Percentiles rank a stretch among this genome's conserved stretches.
Evolutionary conservation across 2,888 invertebrate genomes (phyloP).

Genomic region (Nezara viridula): DNA sequence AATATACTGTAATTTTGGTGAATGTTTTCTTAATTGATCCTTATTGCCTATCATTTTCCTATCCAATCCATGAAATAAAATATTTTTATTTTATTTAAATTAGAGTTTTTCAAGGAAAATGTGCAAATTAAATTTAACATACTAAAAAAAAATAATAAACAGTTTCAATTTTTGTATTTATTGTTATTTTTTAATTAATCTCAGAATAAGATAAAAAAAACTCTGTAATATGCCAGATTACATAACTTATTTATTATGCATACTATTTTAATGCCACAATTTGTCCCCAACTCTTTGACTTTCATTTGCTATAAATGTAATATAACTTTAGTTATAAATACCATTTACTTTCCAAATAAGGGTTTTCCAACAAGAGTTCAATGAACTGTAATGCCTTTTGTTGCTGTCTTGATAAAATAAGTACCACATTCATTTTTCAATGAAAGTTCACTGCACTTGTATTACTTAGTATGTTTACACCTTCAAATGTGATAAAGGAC

Average conservation of each 20-base stretch:
- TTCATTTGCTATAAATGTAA: not conserved
- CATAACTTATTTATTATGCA: not conserved
- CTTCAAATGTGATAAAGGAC: not conserved
- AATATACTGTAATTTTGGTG: not conserved
- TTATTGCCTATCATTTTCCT: not conserved
- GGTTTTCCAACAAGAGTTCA: not conserved
- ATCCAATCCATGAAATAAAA: not conserved
- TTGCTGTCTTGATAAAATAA: not conserved
- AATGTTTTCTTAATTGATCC: not conserved
- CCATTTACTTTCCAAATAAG: not conserved
- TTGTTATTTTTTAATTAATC: not conserved
- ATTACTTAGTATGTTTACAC: not conserved
- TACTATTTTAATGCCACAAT: not conserved
- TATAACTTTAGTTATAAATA: not conserved
- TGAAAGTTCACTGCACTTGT: not conserved
- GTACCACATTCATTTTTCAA: not conserved
- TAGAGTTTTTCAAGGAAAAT: no score
- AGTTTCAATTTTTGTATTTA: not conserved
- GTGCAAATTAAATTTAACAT: no score
- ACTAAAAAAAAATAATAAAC: not conserved
- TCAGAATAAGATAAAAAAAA: not conserved
- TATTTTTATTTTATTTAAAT: not conserved
- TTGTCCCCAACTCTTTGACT: no score
- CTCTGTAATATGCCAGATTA: not conserved
- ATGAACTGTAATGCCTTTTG: not conserved